Evolutionary conservation across 2,888 invertebrate species (phyloP), one percentile per base, ranked within the genome.

Genomic region (Homarus gammarus): DNA sequence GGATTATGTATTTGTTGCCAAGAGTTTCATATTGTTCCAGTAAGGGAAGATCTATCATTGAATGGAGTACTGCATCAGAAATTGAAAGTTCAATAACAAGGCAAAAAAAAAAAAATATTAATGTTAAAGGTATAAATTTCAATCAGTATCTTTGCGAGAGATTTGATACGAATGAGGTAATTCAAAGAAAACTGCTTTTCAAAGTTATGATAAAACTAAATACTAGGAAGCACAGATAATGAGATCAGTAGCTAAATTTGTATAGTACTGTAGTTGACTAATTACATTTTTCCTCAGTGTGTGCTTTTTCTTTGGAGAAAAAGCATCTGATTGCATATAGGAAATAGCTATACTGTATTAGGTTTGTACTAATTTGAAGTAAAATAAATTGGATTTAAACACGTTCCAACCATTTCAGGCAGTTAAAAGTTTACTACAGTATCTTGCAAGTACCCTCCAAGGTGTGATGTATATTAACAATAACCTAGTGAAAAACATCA

Each of bases 401-500:
- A 15, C 22, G 56, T 18, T 56, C 5, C 3, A 56, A 56, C 2
- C 22, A 2, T 56, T 22, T 0, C 18, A 18, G 56, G 15, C 49
- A 44, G 44, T 44, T n/a, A n/a, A n/a, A 56, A 56, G 56, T 56
- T 18, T 18, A 15, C 56, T n/a, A n/a, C n/a, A n/a, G n/a, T n/a
- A n/a, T n/a, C n/a, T n/a, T n/a, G n/a, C n/a, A n/a, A n/a, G n/a
- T n/a, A n/a, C n/a, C n/a, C n/a, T n/a, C n/a, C n/a, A n/a, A n/a
- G n/a, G n/a, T n/a, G n/a, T n/a, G n/a, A n/a, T n/a, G n/a, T n/a
- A n/a, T n/a, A n/a, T n/a, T n/a, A n/a, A n/a, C n/a, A n/a, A n/a
- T n/a, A n/a, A 22, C 22, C 64, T 27, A 64, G 64, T 27, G 64
- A 64, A 27, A 56, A 64, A 64, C 56, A 64, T 75, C 75, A 77